Conservation (phyloP, 2,888 invertebrate genomes). For the Cyaniris semiargus region DNA sequence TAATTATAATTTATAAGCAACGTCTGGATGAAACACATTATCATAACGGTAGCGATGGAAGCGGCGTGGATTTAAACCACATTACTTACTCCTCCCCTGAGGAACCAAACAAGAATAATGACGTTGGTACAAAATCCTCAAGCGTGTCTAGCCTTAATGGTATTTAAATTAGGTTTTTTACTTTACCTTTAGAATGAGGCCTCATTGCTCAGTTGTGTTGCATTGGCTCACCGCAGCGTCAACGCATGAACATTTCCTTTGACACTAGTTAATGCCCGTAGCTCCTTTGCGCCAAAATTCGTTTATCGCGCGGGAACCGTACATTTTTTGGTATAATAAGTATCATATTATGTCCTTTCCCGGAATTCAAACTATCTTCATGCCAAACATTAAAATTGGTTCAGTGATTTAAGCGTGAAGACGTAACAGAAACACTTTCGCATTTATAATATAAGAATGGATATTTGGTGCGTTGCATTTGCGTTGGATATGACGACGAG, state of each 20-base stretch:
- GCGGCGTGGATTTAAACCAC: constrained; percentile 23
- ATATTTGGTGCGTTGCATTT: no score
- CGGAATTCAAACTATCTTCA: no score
- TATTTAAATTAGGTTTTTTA: constrained; percentile 77
- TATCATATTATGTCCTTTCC: no score
- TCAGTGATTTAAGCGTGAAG: no score
- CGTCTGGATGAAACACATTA: constrained; percentile 1
- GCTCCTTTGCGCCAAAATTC: no score
- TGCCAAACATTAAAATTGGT: no score
- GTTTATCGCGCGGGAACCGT: no score
- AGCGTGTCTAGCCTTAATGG: constrained; percentile 74
- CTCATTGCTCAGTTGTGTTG: background rate
- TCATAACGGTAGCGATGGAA: constrained; percentile 28
- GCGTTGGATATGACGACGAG: no score
- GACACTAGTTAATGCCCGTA: no score
- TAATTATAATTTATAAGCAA: constrained; percentile 4
- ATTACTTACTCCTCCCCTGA: constrained; percentile 39
- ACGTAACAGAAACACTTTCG: no score
- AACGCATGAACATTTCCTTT: background rate
- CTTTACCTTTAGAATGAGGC: constrained; percentile 13
- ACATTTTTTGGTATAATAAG: no score
- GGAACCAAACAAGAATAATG: constrained; percentile 53
- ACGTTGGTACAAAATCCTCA: constrained; percentile 58
- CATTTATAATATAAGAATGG: no score
- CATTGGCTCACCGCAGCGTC: background rate